Base-by-base conservation (phyloP, 92 coral and sea anemone species). In the Epizoanthus fatuus region DNA sequence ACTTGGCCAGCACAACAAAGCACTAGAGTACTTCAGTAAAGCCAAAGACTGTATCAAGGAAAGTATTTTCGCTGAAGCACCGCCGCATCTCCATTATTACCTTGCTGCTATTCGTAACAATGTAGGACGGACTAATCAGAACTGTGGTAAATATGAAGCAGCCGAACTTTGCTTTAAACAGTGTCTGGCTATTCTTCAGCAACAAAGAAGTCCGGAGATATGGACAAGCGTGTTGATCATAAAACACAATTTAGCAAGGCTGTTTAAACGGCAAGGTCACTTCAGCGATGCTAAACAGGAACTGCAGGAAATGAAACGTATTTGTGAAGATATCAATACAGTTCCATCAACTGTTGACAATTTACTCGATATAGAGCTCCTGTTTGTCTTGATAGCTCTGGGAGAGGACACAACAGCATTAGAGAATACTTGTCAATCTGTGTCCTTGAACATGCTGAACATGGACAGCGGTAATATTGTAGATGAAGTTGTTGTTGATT, bases 51-150 rank as follows among this genome's bases (percentile, higher is more conserved):
- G n/a, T 4, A 12, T 7, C 12, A 25, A 9, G 8, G 74, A 49
- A n/a, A 16, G 25, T 15, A 4, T 4, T 7, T 69, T 16, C 12
- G n/a, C 53, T 12, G 32, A 69, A 39, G 19, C 54, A n/a, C 54
- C 15, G 5, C 29, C 59, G 16, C n/a, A 11, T 71, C 20, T 71
- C 20, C 59, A 17, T 4, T 44, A 7, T 38, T 44, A 71, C 14
- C 16, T 72, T 47, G 39, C 60, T 20, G 59, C 20, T 45, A 49
- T 74, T 17, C 16, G 11, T 55, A 53, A 74, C 58, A 74, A 74
- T 32, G 22, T 74, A 12, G 79, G 79, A 35, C 40, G 79, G 22
- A 74, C 15, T 52, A 12, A 52, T 54, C 45, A 53, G 4, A 54
- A 3, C 7, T 62, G 54, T 54, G 79, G 79, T 1, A 9, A 22